A percentile compares a stretch with the other conserved stretches of the same genome.
Conservation (phyloP, 2,888 invertebrate genomes). For the Dromius quadrimaculatus region DNA sequence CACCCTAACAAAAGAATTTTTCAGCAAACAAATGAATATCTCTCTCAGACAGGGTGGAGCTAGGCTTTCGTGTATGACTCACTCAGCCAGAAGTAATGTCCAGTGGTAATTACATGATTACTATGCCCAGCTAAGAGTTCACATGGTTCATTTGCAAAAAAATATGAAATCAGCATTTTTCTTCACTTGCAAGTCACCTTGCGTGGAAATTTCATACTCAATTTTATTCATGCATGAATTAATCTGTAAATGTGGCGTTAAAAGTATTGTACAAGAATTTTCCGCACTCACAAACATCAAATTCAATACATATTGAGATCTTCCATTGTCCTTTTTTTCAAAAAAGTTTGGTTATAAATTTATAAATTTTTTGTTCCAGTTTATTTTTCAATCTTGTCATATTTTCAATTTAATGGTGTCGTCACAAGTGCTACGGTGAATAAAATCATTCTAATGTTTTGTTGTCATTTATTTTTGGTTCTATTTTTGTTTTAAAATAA, state of each 20-base stretch:
- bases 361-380: no score
- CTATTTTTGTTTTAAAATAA: no score
- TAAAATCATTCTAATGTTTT: no score
- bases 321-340: no score
- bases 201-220: slow-evolving; percentile 19
- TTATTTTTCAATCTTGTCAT: no score
- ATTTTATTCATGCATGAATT: slow-evolving; percentile 13
- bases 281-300: no score
- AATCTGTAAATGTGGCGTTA: slow-evolving; percentile 9
- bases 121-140: slow-evolving; percentile 4
- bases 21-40: slow-evolving; percentile 21
- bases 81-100: slow-evolving; percentile 5
- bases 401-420: no score
- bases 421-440: no score
- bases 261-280: no score
- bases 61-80: slow-evolving; percentile 18
- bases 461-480: no score
- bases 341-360: no score
- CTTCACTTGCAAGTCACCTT: neutral
- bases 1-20: slow-evolving; percentile 24
- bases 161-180: slow-evolving; percentile 12
- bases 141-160: slow-evolving; percentile 14
- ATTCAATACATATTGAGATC: no score
- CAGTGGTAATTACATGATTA: slow-evolving; percentile 29
- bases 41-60: slow-evolving; percentile 26